Percentiles rank a stretch among this genome's conserved stretches.
Evolutionary conservation across 2,888 invertebrate species (phyloP).

Genomic region (Acrobasis consociella): DNA sequence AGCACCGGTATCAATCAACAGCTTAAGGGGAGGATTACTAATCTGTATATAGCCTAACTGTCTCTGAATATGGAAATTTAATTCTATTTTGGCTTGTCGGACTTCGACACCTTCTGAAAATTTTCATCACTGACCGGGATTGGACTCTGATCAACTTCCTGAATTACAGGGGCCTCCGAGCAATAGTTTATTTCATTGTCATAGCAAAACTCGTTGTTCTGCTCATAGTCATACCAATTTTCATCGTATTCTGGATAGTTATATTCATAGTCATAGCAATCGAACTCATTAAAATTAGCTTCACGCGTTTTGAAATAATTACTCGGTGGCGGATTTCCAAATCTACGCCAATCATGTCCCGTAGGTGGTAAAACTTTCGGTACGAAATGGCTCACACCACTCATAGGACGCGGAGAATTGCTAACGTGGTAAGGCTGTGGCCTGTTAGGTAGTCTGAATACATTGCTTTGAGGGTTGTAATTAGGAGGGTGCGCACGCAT

Average conservation of each 20-base stretch:
- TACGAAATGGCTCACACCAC: constrained; percentile 22
- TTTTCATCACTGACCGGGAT: not conserved
- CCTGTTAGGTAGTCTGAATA: not conserved
- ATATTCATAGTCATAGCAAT: constrained; percentile 10
- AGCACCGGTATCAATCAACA: too few relatives aligned
- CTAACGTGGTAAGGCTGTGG: too few relatives aligned
- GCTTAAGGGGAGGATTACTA: too few relatives aligned
- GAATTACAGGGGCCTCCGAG: too few relatives aligned
- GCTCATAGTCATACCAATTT: not conserved
- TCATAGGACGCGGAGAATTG: constrained; percentile 25
- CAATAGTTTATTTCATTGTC: too few relatives aligned
- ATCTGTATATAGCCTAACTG: not conserved
- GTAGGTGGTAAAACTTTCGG: constrained; percentile 15
- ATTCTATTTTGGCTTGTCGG: constrained; percentile 17
- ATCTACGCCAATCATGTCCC: constrained; percentile 23
- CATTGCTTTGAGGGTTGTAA: constrained; percentile 24
- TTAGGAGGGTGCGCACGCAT: constrained; percentile 26
- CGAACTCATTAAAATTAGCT: constrained; percentile 16
- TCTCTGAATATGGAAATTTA: constrained; percentile 6
- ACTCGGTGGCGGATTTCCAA: not conserved
- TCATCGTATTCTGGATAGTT: constrained; percentile 1
- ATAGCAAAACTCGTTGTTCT: too few relatives aligned
- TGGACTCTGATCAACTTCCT: too few relatives aligned
- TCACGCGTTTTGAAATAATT: constrained; percentile 19
- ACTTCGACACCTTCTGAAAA: constrained; percentile 4